Conservation (phyloP, 2,797 vertebrate species). For the Halcyon leucocephala region DNA sequence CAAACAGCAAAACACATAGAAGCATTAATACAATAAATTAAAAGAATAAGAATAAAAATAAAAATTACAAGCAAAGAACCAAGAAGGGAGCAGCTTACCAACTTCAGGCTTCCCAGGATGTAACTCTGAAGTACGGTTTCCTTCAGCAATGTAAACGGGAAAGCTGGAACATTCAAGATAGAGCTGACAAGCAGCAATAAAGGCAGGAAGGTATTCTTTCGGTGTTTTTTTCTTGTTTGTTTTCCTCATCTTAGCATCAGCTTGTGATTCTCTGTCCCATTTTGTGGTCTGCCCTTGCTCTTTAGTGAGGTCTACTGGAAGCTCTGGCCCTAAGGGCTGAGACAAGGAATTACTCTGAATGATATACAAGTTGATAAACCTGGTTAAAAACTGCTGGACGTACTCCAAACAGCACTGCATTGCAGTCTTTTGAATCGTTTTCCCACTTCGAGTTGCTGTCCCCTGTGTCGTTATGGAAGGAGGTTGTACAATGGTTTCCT, state of each 20-base stretch:
- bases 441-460: conserved; percentile 72
- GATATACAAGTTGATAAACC: conserved; percentile 91
- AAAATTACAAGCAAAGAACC: not conserved
- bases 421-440: conserved; percentile 90
- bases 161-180: conserved; percentile 98
- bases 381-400: conserved; percentile 94
- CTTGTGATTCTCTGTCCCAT: conserved; percentile 71
- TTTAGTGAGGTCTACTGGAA: conserved; percentile 43
- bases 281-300: conserved; percentile 71
- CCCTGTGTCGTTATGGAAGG: conserved; percentile 62
- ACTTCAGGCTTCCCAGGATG: conserved; percentile 80
- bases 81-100: conserved; percentile 66
- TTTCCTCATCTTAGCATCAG: conserved; percentile 70
- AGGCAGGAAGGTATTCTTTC: conserved; percentile 89
- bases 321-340: conserved; percentile 70
- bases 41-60: not conserved
- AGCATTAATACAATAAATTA: not conserved
- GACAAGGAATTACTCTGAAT: conserved; percentile 76
- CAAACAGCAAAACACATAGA: not conserved
- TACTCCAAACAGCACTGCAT: conserved; percentile 98
- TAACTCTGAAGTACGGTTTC: conserved; percentile 90
- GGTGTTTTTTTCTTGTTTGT: conserved; percentile 70
- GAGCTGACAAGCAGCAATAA: conserved; percentile 95
- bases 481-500: conserved; percentile 79
- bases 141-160: conserved; percentile 96